These are phyloP conservation scores for Prietella phreatophila DNA, from an alignment of 2,113 vertebrate species.

Conservation along the genomic window DNA sequence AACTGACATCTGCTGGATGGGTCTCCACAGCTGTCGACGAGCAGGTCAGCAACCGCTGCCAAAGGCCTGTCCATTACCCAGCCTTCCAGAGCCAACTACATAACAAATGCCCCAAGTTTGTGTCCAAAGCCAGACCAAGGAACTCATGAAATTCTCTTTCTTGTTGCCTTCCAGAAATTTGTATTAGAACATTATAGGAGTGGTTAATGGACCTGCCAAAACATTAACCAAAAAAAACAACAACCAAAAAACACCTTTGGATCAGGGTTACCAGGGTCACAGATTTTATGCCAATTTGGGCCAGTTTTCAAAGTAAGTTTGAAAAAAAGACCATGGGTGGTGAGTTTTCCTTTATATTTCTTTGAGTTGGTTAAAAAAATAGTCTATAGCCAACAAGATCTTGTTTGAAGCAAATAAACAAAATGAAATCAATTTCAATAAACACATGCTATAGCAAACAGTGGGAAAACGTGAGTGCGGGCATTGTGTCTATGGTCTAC, in stretches of 20 bases:
- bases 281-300: background rate
- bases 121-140: constrained; percentile 7
- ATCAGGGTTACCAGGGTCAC: background rate
- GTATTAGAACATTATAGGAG: constrained; percentile 5
- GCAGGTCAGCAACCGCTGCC: constrained; percentile 65
- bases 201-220: background rate
- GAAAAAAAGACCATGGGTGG: no score
- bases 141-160: background rate
- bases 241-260: background rate
- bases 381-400: no score
- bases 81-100: background rate
- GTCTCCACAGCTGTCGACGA: constrained; percentile 72
- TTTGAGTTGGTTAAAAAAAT: no score
- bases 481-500: background rate
- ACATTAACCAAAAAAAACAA: background rate
- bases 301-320: background rate
- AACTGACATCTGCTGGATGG: constrained; percentile 72
- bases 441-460: background rate
- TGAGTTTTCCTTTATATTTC: no score
- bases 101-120: constrained; percentile 40
- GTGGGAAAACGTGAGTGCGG: background rate
- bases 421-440: background rate
- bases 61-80: constrained; percentile 62
- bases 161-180: constrained; percentile 18
- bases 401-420: background rate